Base-by-base conservation (phyloP, 1,140 invertebrate genomes). In the Penaeus japonicus region DNA sequence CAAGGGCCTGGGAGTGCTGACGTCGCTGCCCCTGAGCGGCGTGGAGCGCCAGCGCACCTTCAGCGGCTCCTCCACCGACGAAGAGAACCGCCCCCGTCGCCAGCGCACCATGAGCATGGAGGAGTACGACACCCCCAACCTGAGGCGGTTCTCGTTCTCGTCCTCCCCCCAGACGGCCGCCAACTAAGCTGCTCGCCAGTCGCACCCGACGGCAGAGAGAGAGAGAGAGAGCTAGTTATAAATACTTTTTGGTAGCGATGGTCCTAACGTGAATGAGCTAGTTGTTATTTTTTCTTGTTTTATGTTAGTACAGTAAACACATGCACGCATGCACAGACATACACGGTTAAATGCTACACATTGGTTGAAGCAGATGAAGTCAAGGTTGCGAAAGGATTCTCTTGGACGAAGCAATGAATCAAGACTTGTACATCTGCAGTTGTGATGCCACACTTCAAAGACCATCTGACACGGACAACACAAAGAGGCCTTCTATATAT, bases 41-140 rank as follows among this genome's bases (percentile, higher is more conserved):
- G 94, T 96, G 39, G 95, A 96, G 91, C 93, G 94, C 82, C 89
- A 94, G 85, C 91, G 94, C 22, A 94, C 94, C 57, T 94, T 93
- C 90, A 94, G 94, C 18, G 94, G 94, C 24, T 93, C 93, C 87
- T 94, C 93, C 7, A 91, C 91, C 78, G 93, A 93, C n/a, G 93
- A 93, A 39, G 93, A 93, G 62, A 91, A 92, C 55, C 91, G 92
- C 20, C 91, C 91, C 10, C 78, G 91, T 20, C 91, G 93, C 59
- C 91, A 91, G 30, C 92, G 93, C 77, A 93, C 92, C 84, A 92
- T 93, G 92, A 93, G 93, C 73, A 97, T 97, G 96, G 96, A 97
- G 92, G 96, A 97, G 90, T 96, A 96, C 92, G 96, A 96, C 92
- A 95, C 95, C 90, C 96, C 96, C 47, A 96, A 96, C 93, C 95